Evolutionary conservation across 1,140 invertebrate genomes (phyloP).

Genomic region (Galleria mellonella): DNA sequence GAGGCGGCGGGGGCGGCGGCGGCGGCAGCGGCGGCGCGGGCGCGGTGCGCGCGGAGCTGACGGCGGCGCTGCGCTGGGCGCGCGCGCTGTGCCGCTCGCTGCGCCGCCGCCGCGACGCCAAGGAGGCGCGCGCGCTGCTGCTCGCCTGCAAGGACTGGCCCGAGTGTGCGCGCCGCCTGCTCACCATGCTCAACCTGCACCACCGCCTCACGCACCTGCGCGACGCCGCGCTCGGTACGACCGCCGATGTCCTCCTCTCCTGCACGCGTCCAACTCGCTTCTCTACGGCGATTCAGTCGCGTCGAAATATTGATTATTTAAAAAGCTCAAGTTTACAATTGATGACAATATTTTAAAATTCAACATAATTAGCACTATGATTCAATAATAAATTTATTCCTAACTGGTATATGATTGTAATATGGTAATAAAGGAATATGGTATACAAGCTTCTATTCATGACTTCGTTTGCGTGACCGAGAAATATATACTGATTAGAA

Average conservation of each 20-base stretch:
- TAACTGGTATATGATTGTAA: no score
- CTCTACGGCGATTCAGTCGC: background rate
- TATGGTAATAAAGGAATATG: no score
- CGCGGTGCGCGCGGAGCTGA: conserved; percentile 80
- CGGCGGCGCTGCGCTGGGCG: conserved; percentile 87
- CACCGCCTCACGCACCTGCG: conserved; percentile 88
- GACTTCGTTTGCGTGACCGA: no score
- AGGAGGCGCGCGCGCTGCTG: conserved; percentile 79
- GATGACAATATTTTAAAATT: no score
- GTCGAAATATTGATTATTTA: no score
- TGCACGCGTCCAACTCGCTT: background rate
- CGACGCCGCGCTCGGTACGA: conserved; percentile 82
- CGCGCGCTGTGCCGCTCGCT: conserved; percentile 83
- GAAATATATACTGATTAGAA: no score
- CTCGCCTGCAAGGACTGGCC: conserved; percentile 87
- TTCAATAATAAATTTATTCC: no score
- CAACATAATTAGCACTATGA: no score
- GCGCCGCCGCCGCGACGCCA: conserved; percentile 77
- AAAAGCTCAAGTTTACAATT: no score
- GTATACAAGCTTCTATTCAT: no score
- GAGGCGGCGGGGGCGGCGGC: conserved; percentile 82
- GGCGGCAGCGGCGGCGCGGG: conserved; percentile 89
- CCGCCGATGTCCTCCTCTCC: background rate
- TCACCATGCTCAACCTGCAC: conserved; percentile 92
- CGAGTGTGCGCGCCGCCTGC: conserved; percentile 87